These are phyloP conservation scores for Cloeon dipterum DNA, from an alignment of 2,888 invertebrate species.

Conservation along the genomic window DNA sequence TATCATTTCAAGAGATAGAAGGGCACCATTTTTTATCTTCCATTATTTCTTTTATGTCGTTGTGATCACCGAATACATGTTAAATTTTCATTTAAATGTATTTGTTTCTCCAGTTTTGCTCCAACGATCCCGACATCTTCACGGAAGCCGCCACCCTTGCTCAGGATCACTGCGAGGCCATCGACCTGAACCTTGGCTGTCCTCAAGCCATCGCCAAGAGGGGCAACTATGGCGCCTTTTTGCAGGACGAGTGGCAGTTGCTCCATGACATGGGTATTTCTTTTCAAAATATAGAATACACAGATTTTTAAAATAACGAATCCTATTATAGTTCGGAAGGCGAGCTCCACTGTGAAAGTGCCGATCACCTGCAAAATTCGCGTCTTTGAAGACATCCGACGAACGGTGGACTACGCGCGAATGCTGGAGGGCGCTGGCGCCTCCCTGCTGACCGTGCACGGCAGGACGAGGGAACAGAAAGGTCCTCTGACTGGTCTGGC, in stretches of 20 bases:
- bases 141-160: constrained; percentile 71
- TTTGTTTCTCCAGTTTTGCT: constrained; percentile 60
- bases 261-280: constrained; percentile 64
- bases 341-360: constrained; percentile 44
- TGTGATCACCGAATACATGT: too few species aligned
- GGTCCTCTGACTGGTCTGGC: constrained; percentile 90
- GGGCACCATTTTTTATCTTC: too few species aligned
- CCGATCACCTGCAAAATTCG: constrained; percentile 96
- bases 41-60: too few species aligned
- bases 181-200: constrained; percentile 95
- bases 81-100: constrained; percentile 1
- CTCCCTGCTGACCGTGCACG: constrained; percentile 82
- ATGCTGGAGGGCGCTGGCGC: constrained; percentile 90
- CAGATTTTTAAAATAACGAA: too few species aligned
- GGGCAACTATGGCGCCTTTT: constrained; percentile 87
- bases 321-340: constrained; percentile 40
- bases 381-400: constrained; percentile 62
- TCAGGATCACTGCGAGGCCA: constrained; percentile 72
- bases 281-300: constrained; percentile 7
- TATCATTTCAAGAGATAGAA: too few species aligned
- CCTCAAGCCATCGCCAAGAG: constrained; percentile 93
- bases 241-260: constrained; percentile 89
- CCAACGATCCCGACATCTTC: constrained; percentile 75
- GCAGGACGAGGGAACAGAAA: constrained; percentile 84
- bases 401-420: constrained; percentile 75